Evolutionary conservation across 23 tunicate species (phyloP), one percentile per base, ranked within the genome.

Genomic region (Trididemnum nubilum): DNA sequence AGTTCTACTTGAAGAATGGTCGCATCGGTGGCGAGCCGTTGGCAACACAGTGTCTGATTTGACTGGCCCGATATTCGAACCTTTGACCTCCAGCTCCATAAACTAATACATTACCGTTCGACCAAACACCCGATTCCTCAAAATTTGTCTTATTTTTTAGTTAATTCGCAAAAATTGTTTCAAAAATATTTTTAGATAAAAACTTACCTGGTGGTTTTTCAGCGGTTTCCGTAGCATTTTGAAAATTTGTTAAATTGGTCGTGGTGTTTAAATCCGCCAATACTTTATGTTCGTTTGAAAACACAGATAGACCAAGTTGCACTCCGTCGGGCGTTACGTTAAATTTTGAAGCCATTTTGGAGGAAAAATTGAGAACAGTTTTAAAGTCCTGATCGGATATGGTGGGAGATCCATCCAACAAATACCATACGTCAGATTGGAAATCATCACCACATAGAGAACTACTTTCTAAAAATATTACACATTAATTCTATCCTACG

Each of bases 241-340:
- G 12, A 67, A 67, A 67, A 5, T 67, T 12, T 2, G 37, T 33
- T 3, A 31, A 30, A n/a, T 67, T 33, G 4, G 74, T 67, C 38
- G 37, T 12, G 7, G 22, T 12, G 5, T 32, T 67, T 12, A 67
- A 33, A 24, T 67, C 38, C 5, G 12, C 3, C 25, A 67, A 9
- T 19, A 73, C 39, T 73, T 73, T 58, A 40, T 73, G 78, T 40
- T 73, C 58, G 26, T 73, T 2, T 37, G 78, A 73, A 21, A 37
- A 40, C 25, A 37, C 25, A 2, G 78, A 73, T 15, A 73, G 7
- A 18, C 78, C 78, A 38, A 73, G 30, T 40, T 73, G 78, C 28
- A 73, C 58, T 73, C 2, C 39, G 7, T 38, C 57, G 2, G 5
- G 12, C 2, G 78, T 37, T 37, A 38, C 58, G 39, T 40, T 73